Evolutionary conservation across 2,797 vertebrate genomes (phyloP), one percentile per base, ranked within the genome.

Genomic region (Labeo calbasu): DNA sequence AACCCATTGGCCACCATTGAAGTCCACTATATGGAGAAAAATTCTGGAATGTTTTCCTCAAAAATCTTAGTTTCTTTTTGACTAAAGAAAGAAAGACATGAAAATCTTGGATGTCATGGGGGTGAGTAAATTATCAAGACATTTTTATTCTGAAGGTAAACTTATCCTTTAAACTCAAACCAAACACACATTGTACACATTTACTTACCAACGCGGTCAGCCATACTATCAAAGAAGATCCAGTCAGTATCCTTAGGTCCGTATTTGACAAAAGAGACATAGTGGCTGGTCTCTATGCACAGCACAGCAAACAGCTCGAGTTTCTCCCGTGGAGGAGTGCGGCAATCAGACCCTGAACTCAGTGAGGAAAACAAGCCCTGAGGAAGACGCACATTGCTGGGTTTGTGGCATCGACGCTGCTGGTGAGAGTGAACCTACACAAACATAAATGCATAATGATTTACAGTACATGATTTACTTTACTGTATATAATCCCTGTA

Each of bases 181-280:
- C 69, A 53, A 82, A 13, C 36, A 0, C 32, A 46, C 0, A 84
- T 15, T 14, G 11, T 9, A 19, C 59, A 73, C 23, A 6, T 15
- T 1, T 4, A 6, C 94, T 93, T 88, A 97, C 97, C 97, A 0
- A 96, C 65, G 78, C 97, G 91, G 91, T 98, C 97, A 0, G 97
- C 96, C 97, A 98, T 98, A 92, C 97, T 98, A 93, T 98, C 97
- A 0, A 97, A 97, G 91, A 98, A 98, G 92, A 97, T 95, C 97
- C 97, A 98, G 91, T 97, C 93, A 0, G 92, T n/a, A 0, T 79
- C 88, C 40, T 90, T 80, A 0, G 95, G 95, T 6, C 97, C 97
- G 0, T 97, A 90, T n/a, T 96, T 97, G 84, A 98, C 93, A 0
- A 98, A 98, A 86, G 96, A 96, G 48, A 98, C 96, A 0, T 98